These are phyloP conservation scores for Gallinago jamesoni DNA, from an alignment of 2,113 vertebrate species.

Conservation along the genomic window DNA sequence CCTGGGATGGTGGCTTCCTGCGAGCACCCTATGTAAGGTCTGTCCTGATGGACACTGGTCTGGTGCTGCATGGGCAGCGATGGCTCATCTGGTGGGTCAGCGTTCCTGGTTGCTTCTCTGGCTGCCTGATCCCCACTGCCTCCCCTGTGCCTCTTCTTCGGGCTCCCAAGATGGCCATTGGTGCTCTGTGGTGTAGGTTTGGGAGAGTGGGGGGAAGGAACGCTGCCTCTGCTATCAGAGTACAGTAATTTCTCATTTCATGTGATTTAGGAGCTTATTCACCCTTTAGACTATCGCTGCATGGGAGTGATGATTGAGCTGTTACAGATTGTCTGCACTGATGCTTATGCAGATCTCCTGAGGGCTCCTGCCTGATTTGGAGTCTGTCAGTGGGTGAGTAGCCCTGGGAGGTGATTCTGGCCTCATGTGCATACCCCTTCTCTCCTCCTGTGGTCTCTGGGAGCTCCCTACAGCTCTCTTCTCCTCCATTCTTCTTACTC, in stretches of 20 bases:
- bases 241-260: too few relatives aligned
- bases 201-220: neutral
- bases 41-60: neutral
- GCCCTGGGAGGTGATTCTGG: too few relatives aligned
- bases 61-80: fast-evolving
- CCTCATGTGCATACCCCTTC: neutral
- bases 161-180: neutral
- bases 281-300: neutral
- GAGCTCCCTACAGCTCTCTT: neutral
- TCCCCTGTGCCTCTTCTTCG: fast-evolving
- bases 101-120: neutral
- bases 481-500: neutral
- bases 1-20: neutral
- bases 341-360: neutral
- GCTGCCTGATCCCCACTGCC: neutral
- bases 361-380: neutral
- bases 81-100: neutral
- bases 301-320: neutral
- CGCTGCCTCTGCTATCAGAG: fast-evolving
- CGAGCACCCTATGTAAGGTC: too few relatives aligned
- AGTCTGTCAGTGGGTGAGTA: neutral
- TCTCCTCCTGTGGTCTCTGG: neutral
- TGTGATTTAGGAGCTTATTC: neutral
- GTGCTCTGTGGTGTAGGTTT: neutral
- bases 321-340: neutral